Evolutionary conservation across 2,113 vertebrate species (phyloP), one percentile per base, ranked within the genome.

Genomic region (Scytalopus superciliaris): DNA sequence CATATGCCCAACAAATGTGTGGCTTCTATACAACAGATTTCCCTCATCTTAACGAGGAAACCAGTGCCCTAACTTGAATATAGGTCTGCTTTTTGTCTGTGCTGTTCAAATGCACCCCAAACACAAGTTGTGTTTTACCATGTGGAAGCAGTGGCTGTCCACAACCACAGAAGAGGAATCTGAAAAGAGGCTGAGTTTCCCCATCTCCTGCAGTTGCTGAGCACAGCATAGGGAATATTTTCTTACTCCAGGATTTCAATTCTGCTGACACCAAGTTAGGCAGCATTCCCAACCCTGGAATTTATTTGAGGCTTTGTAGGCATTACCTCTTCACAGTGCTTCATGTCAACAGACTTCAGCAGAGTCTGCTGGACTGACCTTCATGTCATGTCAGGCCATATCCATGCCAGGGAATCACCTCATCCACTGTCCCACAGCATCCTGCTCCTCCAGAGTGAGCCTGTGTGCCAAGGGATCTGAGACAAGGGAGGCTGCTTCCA

Each of bases 361-460:
- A 45, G 35, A 69, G 30, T 13, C 70, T 50, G 35, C 56, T 25
- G 45, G 56, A 24, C 44, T 31, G 49, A 70, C 40, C 40, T 33
- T 60, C 56, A 53, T n/a, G n/a, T n/a, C n/a, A n/a, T n/a, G n/a
- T n/a, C 53, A 62, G 37, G 63, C 42, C 0, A 0, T 31, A 28
- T 21, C 45, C 39, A 9, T 52, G 52, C 28, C 49, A 59, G 44
- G 28, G 22, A 87, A 76, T 27, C 16, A n/a, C 3, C 68, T 56
- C 45, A 40, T 7, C 62, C 67, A 19, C 31, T 14, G 42, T 14
- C 11, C 24, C 30, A 19, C 33, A 23, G 66, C 40, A 69, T 62
- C 68, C 47, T 76, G 30, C 25, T 69, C 30, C 35, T 60, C 72
- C 14, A 5, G 30, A 66, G 40, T 37, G 60, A 75, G 27, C 25